Evolutionary conservation across 2,113 vertebrate genomes (phyloP), one percentile per base, ranked within the genome.

Genomic region (Eptesicus fuscus): DNA sequence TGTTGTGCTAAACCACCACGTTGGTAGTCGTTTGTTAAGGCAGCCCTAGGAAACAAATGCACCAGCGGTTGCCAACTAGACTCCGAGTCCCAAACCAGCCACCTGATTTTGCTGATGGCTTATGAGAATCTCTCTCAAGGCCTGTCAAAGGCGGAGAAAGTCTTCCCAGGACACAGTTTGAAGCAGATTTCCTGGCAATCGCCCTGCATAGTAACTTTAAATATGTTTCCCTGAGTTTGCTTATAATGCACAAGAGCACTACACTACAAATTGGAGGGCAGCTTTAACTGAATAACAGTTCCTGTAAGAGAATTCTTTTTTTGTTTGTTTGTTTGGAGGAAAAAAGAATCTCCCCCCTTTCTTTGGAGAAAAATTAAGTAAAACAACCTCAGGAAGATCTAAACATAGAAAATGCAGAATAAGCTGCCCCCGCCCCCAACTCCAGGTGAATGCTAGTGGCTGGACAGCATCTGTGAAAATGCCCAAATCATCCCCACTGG

Each of bases 391-490:
- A 83, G 78, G 73, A 44, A 79, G 53, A 94, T 92, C 82, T 95
- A 97, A 95, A 96, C 69, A 95, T 90, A 96, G 88, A 95, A 92
- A 88, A 90, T 79, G 37, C 49, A 92, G 40, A 82, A 17, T 88
- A 96, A 95, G 76, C 49, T 14, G 0, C 30, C 37, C 37, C 23
- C 4, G 1, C 44, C 22, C 40, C 28, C 49, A 92, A 7, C n/a
- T 76, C 40, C 78, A 92, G 49, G 42, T 85, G 32, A 95, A 13
- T 65, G 51, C 37, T 37, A 51, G 53, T 61, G 93, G 28, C 88
- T 42, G 42, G 61, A 37, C 51, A 86, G 53, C 85, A 88, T 86
- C 90, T 91, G 67, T 42, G 73, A 86, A 92, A 74, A 88, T 74
- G 94, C 16, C 14, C 80, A 78, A 32, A 63, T 90, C 70, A 70